These are phyloP conservation scores for Gila orcuttii DNA, from an alignment of 2,113 vertebrate species.

Conservation along the genomic window DNA sequence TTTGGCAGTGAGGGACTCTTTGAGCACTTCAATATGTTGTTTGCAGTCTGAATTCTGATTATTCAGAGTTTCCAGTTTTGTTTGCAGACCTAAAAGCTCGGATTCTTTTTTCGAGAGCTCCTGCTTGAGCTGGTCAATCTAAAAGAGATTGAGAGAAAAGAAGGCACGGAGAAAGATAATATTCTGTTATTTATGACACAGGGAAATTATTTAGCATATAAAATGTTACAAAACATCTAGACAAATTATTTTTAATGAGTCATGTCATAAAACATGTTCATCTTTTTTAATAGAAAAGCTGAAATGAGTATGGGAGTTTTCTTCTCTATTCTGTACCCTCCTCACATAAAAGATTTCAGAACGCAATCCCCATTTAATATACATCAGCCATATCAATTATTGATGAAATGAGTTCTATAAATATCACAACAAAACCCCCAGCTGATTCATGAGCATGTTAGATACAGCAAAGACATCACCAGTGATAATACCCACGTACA, in stretches of 20 bases:
- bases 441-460: constrained; percentile 30
- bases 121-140: constrained; percentile 98
- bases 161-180: background rate
- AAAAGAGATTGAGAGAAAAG: constrained; percentile 39
- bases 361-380: constrained; percentile 73
- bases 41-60: constrained; percentile 99
- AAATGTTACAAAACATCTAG: background rate
- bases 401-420: constrained; percentile 71
- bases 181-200: background rate
- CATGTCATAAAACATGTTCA: background rate
- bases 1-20: constrained; percentile 99
- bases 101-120: constrained; percentile 99
- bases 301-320: background rate
- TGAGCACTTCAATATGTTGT: constrained; percentile 99
- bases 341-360: background rate
- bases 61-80: constrained; percentile 98
- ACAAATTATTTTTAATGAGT: background rate
- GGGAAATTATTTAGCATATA: background rate
- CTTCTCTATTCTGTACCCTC: background rate
- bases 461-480: constrained; percentile 4
- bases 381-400: constrained; percentile 71
- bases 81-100: constrained; percentile 98
- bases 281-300: background rate
- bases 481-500: background rate
- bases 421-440: constrained; percentile 69